Base-by-base conservation (phyloP, 2,113 vertebrate species). In the Chamaetylas fuelleborni region DNA sequence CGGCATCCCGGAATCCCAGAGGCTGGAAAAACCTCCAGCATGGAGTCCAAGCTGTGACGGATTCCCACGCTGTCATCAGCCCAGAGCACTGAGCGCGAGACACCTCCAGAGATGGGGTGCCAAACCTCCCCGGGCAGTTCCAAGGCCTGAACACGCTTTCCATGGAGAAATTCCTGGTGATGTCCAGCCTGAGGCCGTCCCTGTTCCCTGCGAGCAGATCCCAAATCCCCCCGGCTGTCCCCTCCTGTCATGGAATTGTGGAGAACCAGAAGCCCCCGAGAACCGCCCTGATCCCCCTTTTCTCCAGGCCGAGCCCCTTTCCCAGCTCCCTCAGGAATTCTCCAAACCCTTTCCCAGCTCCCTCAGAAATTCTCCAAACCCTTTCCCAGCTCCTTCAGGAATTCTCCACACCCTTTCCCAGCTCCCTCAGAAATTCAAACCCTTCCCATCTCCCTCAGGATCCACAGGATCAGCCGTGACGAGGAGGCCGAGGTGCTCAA, bases 381-480 rank as follows among this genome's bases (percentile, higher is more conserved):
- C 9, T 34, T 11, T 22, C 45, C 34, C 74, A 62, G 38, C 48
- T 47, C 50, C 60, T 25, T 51, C 25, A 51, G 25, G 25, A 51
- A 51, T 28, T 51, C 19, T n/a, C 54, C 54, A 57, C 5, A 4
- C 33, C 22, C n/a, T 8, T 6, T n/a, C 34, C 58, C 58, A 40
- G 12, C 19, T 64, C 61, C 25, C 26, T 42, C 12, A 31, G 33
- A 8, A 56, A 53, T 31, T 53, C 58, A 61, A n/a, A 42, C 19
- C 48, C 5, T 47, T 28, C 7, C 47, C 81, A 54, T 26, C 38
- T 70, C n/a, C 73, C 65, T 62, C 64, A 34, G 66, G 40, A 15
- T 24, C 42, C 19, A 0, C 2, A 2, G 64, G 36, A n/a, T 10
- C 1, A 3, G 33, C 1, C 1, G 0, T 7, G 19, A 17, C 29